Evolutionary conservation across 2,113 vertebrate genomes (phyloP), one percentile per base, ranked within the genome.

Genomic region (Heteronetta atricapilla): DNA sequence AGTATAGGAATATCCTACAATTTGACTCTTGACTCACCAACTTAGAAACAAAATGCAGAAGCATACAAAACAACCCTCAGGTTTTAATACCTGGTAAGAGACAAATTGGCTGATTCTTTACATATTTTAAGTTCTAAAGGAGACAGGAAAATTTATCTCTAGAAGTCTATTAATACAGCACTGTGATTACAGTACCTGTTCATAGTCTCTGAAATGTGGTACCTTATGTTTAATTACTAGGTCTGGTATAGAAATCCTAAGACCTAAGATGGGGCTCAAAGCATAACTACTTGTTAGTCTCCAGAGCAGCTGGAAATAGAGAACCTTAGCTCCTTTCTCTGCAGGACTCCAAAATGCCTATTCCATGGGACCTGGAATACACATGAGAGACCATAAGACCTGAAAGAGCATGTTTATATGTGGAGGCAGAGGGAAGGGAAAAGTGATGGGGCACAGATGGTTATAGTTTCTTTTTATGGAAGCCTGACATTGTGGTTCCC

Each of bases 201-300:
- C 70, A 59, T 26, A 22, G 87, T 56, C 42, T 89, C 53, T 84
- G 34, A 91, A 89, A 82, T 29, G 38, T 75, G 33, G 42, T 34
- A 67, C 82, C 91, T 87, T 77, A 63, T 63, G 28, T 94, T 93
- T 87, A 75, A 91, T 82, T 91, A 91, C 26, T 33, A 85, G 33
- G 28, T 63, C 46, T 66, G 42, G 34, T 89, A 67, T 6, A 78
- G 53, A 22, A 26, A 11, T 31, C 29, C 38, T 56, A 79, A 78
- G 53, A 87, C 33, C 48, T 36, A 52, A 52, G 50, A 40, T 17
- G 21, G 14, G 14, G 11, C 7, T 31, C 72, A 59, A 82, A 83
- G 26, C 29, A 48, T 46, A 53, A 26, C 70, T 19, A 25, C 38
- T 33, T 29, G 7, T 19, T 17, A 66, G 33, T 10, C 19, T 80